Evolutionary conservation across 2,797 vertebrate species (phyloP).

Genomic region (Microhierax caerulescens): DNA sequence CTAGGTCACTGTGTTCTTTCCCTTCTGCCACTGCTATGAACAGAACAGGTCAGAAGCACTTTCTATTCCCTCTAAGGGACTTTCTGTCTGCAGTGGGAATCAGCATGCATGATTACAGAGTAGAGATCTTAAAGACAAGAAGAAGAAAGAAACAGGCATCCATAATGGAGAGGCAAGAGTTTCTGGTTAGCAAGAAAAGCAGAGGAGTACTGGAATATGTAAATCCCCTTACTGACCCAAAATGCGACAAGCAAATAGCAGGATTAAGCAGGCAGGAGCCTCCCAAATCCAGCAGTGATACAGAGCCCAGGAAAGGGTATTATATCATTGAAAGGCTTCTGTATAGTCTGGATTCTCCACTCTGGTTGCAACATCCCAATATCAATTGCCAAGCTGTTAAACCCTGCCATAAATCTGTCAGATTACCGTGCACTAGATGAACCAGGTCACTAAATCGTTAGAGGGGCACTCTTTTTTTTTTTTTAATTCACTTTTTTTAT

Average conservation of each 20-base stretch:
- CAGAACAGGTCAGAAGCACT: background rate
- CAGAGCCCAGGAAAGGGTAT: background rate
- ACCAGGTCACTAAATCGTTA: background rate
- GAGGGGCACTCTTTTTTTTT: background rate
- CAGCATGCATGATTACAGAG: background rate
- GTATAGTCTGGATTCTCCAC: background rate
- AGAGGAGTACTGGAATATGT: background rate
- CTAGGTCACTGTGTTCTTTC: background rate
- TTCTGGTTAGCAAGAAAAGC: background rate
- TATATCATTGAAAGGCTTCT: background rate
- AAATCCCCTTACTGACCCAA: background rate
- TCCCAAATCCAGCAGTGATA: background rate
- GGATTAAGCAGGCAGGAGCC: background rate
- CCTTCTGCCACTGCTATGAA: background rate
- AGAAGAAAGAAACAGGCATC: background rate
- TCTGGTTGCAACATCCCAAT: background rate
- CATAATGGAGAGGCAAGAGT: background rate
- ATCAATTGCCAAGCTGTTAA: slow-evolving; percentile 13
- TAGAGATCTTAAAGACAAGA: background rate
- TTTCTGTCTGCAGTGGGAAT: background rate
- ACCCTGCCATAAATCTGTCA: background rate
- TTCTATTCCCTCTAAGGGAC: background rate
- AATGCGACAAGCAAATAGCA: background rate
- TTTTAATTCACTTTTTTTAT: background rate
- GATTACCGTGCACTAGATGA: background rate